A percentile compares a stretch with the other conserved stretches of the same genome.
Conservation (phyloP, 2,113 vertebrate species). For the Phalacrocorax aristotelis region DNA sequence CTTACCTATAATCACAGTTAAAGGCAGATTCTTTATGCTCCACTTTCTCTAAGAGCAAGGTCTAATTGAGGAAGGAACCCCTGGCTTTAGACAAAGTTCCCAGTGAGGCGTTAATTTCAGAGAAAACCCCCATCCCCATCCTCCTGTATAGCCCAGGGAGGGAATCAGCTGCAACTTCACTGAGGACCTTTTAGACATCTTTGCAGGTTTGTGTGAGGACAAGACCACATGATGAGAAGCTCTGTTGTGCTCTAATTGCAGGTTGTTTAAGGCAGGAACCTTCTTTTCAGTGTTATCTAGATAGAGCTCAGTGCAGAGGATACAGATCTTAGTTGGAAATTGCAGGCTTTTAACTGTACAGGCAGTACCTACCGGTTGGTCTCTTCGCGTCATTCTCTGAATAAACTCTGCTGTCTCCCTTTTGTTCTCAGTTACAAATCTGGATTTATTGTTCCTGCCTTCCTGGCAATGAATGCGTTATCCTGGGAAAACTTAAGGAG, state of each 20-base stretch:
- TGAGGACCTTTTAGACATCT: not conserved
- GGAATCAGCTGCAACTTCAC: not conserved
- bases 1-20: not conserved
- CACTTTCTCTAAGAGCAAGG: not conserved
- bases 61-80: not conserved
- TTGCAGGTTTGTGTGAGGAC: not conserved
- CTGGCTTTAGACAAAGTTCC: not conserved
- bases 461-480: not conserved
- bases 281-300: not conserved
- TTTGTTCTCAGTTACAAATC: not conserved
- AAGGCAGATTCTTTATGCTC: not conserved
- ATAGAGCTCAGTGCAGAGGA: not conserved
- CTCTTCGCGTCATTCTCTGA: not conserved
- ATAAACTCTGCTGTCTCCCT: not conserved
- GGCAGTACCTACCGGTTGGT: not conserved
- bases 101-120: not conserved
- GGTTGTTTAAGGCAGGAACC: not conserved
- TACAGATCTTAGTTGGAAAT: not conserved
- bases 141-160: not conserved
- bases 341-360: not conserved
- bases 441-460: not conserved
- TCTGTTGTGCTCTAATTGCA: not conserved
- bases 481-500: not conserved
- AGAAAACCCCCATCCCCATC: not conserved
- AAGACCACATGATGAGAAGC: not conserved